phyloP scores from a whole-genome alignment of 1,140 invertebrate species.

The Watersipora subatra region DNA sequence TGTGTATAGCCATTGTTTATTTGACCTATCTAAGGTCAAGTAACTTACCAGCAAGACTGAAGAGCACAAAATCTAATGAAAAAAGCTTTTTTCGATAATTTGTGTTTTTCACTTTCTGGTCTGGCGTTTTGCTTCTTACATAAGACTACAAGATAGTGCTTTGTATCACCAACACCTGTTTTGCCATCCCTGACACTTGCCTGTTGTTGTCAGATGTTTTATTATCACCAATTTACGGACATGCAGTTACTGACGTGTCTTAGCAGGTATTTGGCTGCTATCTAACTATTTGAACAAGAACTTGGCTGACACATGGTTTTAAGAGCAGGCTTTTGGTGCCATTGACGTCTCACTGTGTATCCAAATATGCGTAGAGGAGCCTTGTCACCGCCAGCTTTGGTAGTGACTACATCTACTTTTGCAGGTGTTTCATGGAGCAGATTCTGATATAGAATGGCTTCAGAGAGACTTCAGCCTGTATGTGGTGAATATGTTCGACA shows the following conservation, averaged over 20 bases:
- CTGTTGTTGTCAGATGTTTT: no score
- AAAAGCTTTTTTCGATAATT: not conserved
- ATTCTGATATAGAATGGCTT: conserved; percentile 79
- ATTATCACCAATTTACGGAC: not conserved
- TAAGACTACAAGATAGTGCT: no score
- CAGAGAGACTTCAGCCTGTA: conserved; percentile 90
- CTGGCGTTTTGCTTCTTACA: not conserved
- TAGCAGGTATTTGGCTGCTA: not conserved
- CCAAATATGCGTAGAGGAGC: not conserved
- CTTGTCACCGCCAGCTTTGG: not conserved
- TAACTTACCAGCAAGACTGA: not conserved
- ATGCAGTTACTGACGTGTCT: not conserved
- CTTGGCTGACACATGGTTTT: not conserved
- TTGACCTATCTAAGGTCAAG: not conserved
- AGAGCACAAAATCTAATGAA: not conserved
- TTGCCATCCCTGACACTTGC: no score
- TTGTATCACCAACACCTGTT: no score
- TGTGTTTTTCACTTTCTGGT: not conserved
- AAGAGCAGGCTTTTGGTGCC: not conserved
- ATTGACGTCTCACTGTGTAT: not conserved
- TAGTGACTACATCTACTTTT: conserved; percentile 8
- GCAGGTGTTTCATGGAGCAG: conserved; percentile 80
- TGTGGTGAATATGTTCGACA: conserved; percentile 94
- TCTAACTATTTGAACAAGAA: not conserved
- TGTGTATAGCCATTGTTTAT: conserved; percentile 3